Base-by-base conservation (phyloP, 2,113 vertebrate genomes). In the Chloebia gouldiae region DNA sequence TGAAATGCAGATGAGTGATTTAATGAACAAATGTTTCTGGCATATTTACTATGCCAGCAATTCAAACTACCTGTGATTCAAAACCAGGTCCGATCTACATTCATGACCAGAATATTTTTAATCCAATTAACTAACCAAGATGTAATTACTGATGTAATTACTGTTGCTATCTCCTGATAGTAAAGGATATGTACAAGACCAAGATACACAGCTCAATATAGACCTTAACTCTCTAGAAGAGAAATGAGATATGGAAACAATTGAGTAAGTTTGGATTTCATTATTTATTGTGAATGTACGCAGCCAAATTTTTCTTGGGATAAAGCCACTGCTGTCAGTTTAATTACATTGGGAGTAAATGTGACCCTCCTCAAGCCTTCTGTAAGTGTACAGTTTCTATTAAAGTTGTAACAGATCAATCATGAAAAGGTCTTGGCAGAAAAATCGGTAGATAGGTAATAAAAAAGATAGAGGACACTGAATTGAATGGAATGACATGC, bases 351-450 rank as follows among this genome's bases (percentile, higher is more conserved):
- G 37, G 20, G 51, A 82, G 49, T 78, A 90, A 94, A 96, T 93
- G 82, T 78, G 71, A 53, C 35, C n/a, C 49, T 59, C 40, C n/a
- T 18, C 33, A 51, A 81, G 47, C 51, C 71, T 90, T 91, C 85
- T 86, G 59, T 88, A 94, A 94, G 79, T 17, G 85, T 83, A 91
- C 39, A 63, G 75, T 96, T 94, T 96, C 92, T 83, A 94, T 92
- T 90, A 88, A 86, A 95, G 68, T 78, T 93, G 72, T 83, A 96
- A 86, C 51, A 94, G 90, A 96, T 96, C 92, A 95, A 93, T 96
- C 90, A 93, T 71, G 54, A 63, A 94, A 95, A 95, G 68, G 56
- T 92, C 90, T 95, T 90, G 92, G 87, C 93, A 92, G 92, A 94
- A 96, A 96, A 96, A 94, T 94, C 51, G 0, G 83, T 96, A 92